phyloP scores from a whole-genome alignment of 2,113 vertebrate genomes.

The Larimichthys crocea region DNA sequence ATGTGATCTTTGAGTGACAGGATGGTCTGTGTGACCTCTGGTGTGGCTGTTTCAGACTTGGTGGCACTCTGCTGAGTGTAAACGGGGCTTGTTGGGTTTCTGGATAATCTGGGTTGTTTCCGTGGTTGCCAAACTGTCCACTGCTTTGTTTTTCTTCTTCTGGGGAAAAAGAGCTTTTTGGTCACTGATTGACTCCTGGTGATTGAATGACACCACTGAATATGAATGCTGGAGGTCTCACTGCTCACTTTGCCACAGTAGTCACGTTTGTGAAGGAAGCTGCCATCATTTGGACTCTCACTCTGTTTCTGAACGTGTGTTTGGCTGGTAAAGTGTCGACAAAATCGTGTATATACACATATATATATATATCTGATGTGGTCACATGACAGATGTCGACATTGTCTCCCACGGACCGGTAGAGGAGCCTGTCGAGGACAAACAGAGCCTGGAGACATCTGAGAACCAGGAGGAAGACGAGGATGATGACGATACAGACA shows the following conservation, averaged over 20 bases:
- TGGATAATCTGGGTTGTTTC: slow-evolving; percentile 44
- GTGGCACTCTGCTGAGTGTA: slow-evolving; percentile 16
- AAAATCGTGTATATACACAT: slow-evolving; percentile 18
- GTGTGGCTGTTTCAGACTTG: slow-evolving; percentile 10
- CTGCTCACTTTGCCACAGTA: slow-evolving; percentile 54
- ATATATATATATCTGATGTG: slow-evolving; percentile 65
- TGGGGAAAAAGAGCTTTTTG: slow-evolving; percentile 28
- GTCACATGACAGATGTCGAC: slow-evolving; percentile 75
- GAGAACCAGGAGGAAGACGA: slow-evolving; percentile 62
- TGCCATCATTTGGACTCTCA: slow-evolving; percentile 23
- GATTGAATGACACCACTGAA: slow-evolving; percentile 52
- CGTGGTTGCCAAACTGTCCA: slow-evolving; percentile 58
- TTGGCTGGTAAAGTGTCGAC: slow-evolving; percentile 33
- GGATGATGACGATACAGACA: slow-evolving; percentile 75
- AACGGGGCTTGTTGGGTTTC: slow-evolving; percentile 18
- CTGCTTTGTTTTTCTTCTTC: slow-evolving; percentile 58
- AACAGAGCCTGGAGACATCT: slow-evolving; percentile 40
- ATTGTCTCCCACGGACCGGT: slow-evolving; percentile 41
- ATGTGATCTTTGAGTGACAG: background rate
- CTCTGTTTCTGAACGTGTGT: slow-evolving; percentile 44
- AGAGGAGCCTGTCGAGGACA: slow-evolving; percentile 64
- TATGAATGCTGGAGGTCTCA: slow-evolving; percentile 50
- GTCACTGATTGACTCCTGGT: slow-evolving; percentile 63
- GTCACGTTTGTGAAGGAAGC: slow-evolving; percentile 39
- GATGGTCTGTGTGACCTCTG: background rate